Percentiles rank a stretch among this genome's conserved stretches.
phyloP scores from a whole-genome alignment of 2,113 vertebrate genomes.

The Helogale parvula region DNA sequence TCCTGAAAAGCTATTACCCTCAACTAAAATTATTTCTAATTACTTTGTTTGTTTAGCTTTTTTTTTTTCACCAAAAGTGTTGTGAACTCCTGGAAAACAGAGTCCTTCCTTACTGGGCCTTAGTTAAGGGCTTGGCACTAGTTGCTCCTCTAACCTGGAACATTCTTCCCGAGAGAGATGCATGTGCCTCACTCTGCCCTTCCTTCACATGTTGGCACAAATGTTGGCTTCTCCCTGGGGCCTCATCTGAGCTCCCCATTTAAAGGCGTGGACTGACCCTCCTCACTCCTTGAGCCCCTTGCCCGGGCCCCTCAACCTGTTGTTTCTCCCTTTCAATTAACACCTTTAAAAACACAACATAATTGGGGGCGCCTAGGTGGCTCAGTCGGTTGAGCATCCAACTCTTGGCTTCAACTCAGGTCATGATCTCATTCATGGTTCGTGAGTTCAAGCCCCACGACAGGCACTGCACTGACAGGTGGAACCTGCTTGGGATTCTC shows the following conservation, averaged over 20 bases:
- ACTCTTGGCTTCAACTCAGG: no score
- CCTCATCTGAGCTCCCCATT: neutral
- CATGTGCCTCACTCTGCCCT: accelerated
- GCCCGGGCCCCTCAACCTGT: neutral
- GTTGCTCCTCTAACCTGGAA: neutral
- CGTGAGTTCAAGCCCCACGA: no score
- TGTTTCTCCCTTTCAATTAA: neutral
- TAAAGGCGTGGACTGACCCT: neutral
- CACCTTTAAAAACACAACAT: neutral
- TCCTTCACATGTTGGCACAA: neutral
- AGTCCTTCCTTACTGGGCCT: neutral
- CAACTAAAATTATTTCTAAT: neutral
- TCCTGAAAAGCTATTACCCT: neutral
- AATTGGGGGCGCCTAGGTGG: no score
- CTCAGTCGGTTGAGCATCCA: no score
- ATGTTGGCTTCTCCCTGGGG: neutral
- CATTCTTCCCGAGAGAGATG: neutral
- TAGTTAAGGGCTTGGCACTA: neutral
- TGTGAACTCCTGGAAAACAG: conserved; percentile 1
- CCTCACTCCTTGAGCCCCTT: neutral
- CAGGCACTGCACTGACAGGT: no score
- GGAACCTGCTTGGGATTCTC: no score
- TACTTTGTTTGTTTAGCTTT: conserved; percentile 48
- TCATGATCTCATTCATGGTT: no score
- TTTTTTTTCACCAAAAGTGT: neutral